These are phyloP conservation scores for Meloe dianella DNA, from an alignment of 2,888 invertebrate species.

Conservation along the genomic window DNA sequence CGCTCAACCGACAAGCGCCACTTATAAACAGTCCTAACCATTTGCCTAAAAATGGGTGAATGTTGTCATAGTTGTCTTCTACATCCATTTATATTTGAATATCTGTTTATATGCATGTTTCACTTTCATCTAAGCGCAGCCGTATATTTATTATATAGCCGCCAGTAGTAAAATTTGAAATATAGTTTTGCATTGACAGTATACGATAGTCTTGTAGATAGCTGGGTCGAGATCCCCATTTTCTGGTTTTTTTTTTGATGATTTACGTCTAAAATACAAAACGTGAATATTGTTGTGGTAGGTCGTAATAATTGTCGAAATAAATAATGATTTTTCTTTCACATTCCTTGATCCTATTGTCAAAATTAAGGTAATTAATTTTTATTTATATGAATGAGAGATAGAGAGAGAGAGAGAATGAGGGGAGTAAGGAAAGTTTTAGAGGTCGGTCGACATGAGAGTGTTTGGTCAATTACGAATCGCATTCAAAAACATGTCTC, in stretches of 20 bases:
- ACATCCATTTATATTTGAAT: constrained; percentile 2
- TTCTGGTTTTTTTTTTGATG: constrained; percentile 37
- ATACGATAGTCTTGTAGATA: constrained; percentile 41
- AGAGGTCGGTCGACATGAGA: constrained; percentile 13
- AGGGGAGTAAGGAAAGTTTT: background rate
- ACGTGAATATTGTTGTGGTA: constrained; percentile 45
- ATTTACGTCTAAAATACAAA: constrained; percentile 44
- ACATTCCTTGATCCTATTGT: background rate
- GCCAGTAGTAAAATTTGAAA: constrained; percentile 46
- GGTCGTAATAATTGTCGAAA: constrained; percentile 37
- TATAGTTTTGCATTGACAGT: constrained; percentile 42
- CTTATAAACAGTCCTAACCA: background rate
- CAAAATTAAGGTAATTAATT: background rate
- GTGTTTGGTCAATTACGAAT: constrained; percentile 45
- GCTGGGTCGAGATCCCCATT: constrained; percentile 37
- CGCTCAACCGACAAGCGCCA: background rate
- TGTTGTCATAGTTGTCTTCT: background rate
- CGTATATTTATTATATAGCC: constrained; percentile 7
- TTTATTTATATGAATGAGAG: constrained; percentile 11
- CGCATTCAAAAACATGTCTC: constrained; percentile 51
- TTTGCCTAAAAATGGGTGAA: background rate
- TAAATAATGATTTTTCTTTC: background rate
- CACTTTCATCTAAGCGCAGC: constrained; percentile 6
- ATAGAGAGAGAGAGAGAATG: background rate
- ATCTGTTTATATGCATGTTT: background rate